Conservation (phyloP, 2,797 vertebrate genomes). For the Hapalemur alaotrensis region DNA sequence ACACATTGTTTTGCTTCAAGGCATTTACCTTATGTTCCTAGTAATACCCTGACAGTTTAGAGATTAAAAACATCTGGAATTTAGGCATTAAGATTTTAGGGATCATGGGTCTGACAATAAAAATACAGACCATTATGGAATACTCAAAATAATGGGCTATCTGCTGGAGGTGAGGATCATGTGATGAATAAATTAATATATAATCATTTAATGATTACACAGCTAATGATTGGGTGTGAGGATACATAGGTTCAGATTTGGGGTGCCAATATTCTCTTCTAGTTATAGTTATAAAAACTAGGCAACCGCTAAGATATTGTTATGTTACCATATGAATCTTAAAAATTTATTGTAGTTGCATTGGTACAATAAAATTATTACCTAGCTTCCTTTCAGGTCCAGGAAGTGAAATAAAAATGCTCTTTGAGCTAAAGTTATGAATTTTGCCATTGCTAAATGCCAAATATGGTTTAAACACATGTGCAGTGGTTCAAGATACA, state of each 20-base stretch:
- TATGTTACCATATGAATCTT: background rate
- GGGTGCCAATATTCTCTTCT: background rate
- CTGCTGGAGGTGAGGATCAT: background rate
- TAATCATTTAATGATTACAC: background rate
- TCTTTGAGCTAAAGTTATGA: background rate
- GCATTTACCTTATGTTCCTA: constrained; percentile 70
- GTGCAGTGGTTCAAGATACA: background rate
- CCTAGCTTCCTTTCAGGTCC: background rate
- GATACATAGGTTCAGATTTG: background rate
- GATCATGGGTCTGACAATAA: constrained; percentile 65
- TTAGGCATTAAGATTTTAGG: constrained; percentile 65
- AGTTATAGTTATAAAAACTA: background rate
- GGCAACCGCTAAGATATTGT: background rate
- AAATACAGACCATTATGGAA: constrained; percentile 59
- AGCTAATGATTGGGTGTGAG: background rate
- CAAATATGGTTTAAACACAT: background rate
- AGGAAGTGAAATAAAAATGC: constrained; percentile 18
- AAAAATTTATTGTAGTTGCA: background rate
- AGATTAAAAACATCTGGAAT: constrained; percentile 70
- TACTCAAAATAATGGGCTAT: constrained; percentile 49
- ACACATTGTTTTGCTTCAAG: constrained; percentile 58
- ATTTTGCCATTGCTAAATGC: background rate
- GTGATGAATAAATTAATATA: constrained; percentile 47
- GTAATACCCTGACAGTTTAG: constrained; percentile 49
- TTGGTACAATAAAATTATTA: background rate